phyloP scores from a whole-genome alignment of 2,888 invertebrate genomes.

The Pinctada fucata region DNA sequence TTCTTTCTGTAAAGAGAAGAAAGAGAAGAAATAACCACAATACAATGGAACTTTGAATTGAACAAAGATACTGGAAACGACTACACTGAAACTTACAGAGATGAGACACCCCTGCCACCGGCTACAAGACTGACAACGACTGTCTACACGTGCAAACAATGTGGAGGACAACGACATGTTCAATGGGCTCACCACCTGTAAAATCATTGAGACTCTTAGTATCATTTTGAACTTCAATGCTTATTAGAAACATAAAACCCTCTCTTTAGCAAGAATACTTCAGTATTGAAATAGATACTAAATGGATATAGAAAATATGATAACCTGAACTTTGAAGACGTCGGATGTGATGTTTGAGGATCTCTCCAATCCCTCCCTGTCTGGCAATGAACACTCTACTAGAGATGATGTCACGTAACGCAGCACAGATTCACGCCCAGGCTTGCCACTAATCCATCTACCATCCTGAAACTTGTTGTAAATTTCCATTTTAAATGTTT shows the following conservation, averaged over 20 bases:
- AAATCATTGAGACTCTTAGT: neutral
- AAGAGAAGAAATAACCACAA: neutral
- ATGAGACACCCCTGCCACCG: constrained; percentile 41
- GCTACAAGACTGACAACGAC: constrained; percentile 46
- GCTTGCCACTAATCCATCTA: constrained; percentile 21
- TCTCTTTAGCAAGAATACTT: no score
- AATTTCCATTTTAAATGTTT: no score
- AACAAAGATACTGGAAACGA: no score
- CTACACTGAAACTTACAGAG: no score
- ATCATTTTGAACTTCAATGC: no score
- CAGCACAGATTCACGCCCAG: neutral
- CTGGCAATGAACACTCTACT: constrained; percentile 34
- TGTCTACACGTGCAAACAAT: constrained; percentile 45
- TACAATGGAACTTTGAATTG: no score
- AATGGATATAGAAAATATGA: no score
- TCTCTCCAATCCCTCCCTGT: neutral
- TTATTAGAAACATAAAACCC: no score
- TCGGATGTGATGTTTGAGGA: no score
- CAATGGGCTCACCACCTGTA: constrained; percentile 35
- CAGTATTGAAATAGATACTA: no score
- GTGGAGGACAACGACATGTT: constrained; percentile 28
- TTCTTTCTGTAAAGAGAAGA: constrained; percentile 30
- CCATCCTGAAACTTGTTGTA: constrained; percentile 20
- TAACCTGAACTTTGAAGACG: no score
- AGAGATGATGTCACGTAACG: constrained; percentile 24